Percentiles rank a stretch among this genome's conserved stretches.
phyloP scores from a whole-genome alignment of 2,888 invertebrate genomes.

The Homarus gammarus region DNA sequence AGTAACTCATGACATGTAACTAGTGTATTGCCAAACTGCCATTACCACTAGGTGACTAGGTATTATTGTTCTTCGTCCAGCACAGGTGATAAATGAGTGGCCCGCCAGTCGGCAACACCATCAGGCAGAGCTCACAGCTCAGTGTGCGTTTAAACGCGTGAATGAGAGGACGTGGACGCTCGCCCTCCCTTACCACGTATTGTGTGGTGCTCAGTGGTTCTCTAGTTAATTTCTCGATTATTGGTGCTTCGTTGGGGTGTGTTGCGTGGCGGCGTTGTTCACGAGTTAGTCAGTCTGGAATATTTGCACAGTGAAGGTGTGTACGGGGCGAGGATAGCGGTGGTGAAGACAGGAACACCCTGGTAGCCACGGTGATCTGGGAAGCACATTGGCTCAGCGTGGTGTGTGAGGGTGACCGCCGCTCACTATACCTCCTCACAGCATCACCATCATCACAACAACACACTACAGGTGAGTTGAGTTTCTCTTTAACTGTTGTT shows the following conservation, averaged over 20 bases:
- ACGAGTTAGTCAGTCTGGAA: background rate
- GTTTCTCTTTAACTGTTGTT: too few species aligned
- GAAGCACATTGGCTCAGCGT: conserved; percentile 1
- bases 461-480: background rate
- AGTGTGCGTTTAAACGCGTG: background rate
- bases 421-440: background rate
- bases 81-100: background rate
- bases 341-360: too few species aligned
- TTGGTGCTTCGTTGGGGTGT: background rate
- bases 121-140: background rate
- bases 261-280: background rate
- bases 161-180: background rate
- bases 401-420: background rate
- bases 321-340: background rate
- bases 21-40: background rate
- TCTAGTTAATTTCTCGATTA: background rate
- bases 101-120: background rate
- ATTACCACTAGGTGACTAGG: too few species aligned
- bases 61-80: background rate
- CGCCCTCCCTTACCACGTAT: background rate
- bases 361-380: background rate
- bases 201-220: background rate
- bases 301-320: background rate
- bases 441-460: background rate
- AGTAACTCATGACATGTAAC: background rate